Base-by-base conservation (phyloP, 2,888 invertebrate species). In the Chrysodeixis includens region DNA sequence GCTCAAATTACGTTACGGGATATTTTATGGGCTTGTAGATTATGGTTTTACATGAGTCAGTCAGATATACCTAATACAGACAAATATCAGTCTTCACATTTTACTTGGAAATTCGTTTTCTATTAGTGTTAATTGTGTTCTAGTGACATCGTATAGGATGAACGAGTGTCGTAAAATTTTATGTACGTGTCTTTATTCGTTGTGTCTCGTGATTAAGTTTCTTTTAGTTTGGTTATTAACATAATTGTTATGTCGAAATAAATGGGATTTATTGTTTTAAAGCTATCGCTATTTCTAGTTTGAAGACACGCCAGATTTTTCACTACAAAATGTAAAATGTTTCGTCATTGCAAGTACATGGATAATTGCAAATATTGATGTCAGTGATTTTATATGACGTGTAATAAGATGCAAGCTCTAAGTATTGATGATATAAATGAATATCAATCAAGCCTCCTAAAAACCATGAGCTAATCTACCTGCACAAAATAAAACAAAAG, bases 121-220 rank as follows among this genome's bases (percentile, higher is more conserved):
- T 79, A 77, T 79, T 78, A 75, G 73, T 67, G 69, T 75, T 80
- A 79, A 80, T 79, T 79, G 70, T 73, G 54, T 61, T 64, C 49
- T 40, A 66, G 68, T 63, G 69, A 69, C 71, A 79, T 74, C 60
- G 62, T 73, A 66, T 66, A 62, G 63, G 74, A 76, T 66, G 22
- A 59, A 72, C 68, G 71, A 44, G 54, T 51, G 44, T 81, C 81
- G 72, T 80, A 62, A 80, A 81, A 75, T 81, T 78, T 78, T 80
- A 81, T 80, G 64, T 71, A 66, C 46, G 57, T 75, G 61, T 72
- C 71, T 76, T 71, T 72, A 76, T 80, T 75, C 53, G 66, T 71
- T 44, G 65, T 52, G 69, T 10, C 26, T 52, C 64, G 76, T 78
- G 64, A 81, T 76, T 69, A 72, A 71, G 46, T 69, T 65, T 22